Base-by-base conservation (phyloP, 2,888 invertebrate genomes). In the Agonopterix arenella region DNA sequence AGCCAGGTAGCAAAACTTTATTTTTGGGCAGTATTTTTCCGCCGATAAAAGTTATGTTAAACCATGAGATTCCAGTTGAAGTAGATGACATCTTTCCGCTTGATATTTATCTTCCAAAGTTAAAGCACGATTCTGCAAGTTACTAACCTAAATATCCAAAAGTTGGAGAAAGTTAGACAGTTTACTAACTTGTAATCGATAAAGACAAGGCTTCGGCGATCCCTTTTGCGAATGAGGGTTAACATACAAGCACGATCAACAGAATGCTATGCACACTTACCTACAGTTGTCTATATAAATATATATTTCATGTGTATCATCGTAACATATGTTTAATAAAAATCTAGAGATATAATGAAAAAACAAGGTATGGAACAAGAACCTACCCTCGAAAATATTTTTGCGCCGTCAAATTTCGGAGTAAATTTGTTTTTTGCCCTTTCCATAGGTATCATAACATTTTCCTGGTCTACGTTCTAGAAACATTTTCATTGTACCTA, bases 121-220 rank as follows among this genome's bases (percentile, higher is more conserved):
- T 63, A 51, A 53, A 54, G 52, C 41, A 44, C 54, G 57, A 55
- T 4, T 59, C 48, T 44, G 58, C 65, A 70, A 60, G 61, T 61
- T 52, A 53, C 60, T 61, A 61, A 66, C 63, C 66, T 59, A 54
- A 62, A 68, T 61, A 62, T 53, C 53, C 47, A 44, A 53, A 58
- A 62, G 54, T 59, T 59, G 57, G 54, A 52, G 54, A 56, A 74
- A 77, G 62, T 75, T 75, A 49, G 56, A 53, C 61, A 62, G 63
- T 72, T 74, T 56, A 50, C 55, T 52, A 65, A 72, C 64, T 72
- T 66, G 64, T 61, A 60, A 72, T 71, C 74, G 70, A 76, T 73
- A 64, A 54, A 57, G 58, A 53, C 53, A 47, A 45, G 47, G 46
- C 28, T 37, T n/a, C 40, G 36, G 49, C 45, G 52, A 51, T 42